phyloP scores from a whole-genome alignment of 2,888 invertebrate species.

The Diplolepis rosae region DNA sequence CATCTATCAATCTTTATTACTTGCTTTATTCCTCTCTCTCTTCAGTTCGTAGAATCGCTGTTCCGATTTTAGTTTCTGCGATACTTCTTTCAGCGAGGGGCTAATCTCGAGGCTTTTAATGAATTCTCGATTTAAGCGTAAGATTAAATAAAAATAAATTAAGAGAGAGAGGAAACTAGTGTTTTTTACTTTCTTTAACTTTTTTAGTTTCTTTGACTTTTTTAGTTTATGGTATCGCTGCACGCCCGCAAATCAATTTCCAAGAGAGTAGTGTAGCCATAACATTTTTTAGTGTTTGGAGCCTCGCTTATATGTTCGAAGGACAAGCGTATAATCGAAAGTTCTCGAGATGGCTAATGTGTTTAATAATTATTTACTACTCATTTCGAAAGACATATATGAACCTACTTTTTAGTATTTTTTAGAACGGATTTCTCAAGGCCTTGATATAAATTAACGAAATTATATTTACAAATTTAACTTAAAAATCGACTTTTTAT shows the following conservation, averaged over 20 bases:
- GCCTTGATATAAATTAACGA: background rate
- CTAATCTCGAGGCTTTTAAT: too few species aligned
- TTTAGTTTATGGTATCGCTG: slow-evolving; percentile 5
- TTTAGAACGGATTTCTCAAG: background rate
- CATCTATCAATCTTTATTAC: slow-evolving; percentile 7
- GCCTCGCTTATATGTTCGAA: slow-evolving; percentile 25
- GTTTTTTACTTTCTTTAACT: background rate
- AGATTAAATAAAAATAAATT: too few species aligned
- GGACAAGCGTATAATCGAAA: slow-evolving; percentile 31
- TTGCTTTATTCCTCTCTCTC: background rate
- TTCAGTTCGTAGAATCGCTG: background rate
- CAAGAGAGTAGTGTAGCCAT: slow-evolving; percentile 12
- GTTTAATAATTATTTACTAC: slow-evolving; percentile 21
- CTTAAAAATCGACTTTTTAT: too few species aligned
- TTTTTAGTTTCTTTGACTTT: slow-evolving; percentile 3
- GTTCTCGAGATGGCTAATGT: slow-evolving; percentile 29
- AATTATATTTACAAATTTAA: too few species aligned
- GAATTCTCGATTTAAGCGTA: too few species aligned
- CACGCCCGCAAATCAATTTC: slow-evolving; percentile 27
- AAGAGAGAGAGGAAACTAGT: too few species aligned
- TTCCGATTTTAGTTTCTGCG: background rate
- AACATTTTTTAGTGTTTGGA: slow-evolving; percentile 25
- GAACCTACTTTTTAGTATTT: background rate
- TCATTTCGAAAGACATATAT: background rate
- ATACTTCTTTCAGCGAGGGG: background rate